phyloP scores from a whole-genome alignment of 2,113 vertebrate species.

The Megalops atlanticus region DNA sequence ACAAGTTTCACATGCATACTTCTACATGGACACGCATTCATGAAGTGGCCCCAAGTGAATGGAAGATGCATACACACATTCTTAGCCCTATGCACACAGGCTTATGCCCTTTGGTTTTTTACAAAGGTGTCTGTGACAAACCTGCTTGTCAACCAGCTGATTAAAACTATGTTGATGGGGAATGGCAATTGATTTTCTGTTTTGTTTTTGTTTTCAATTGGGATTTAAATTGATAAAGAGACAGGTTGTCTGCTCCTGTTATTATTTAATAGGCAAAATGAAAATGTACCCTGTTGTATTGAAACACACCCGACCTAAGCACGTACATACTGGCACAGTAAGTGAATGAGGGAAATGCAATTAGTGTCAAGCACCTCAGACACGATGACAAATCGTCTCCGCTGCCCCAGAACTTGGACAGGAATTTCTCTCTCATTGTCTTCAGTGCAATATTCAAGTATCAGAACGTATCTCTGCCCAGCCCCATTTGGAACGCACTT shows the following conservation, averaged over 20 bases:
- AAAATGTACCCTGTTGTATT: constrained; percentile 39
- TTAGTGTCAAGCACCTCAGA: constrained; percentile 44
- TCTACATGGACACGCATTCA: not conserved
- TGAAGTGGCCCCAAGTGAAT: no score
- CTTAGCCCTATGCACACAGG: not conserved
- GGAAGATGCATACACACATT: not conserved
- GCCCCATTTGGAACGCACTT: constrained; percentile 38
- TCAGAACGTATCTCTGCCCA: not conserved
- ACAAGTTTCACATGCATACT: not conserved
- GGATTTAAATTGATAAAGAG: constrained; percentile 23
- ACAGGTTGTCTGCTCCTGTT: constrained; percentile 39
- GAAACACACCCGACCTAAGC: constrained; percentile 51
- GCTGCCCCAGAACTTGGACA: constrained; percentile 37
- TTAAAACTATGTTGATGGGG: constrained; percentile 12
- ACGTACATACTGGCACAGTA: constrained; percentile 19
- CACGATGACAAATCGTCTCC: constrained; percentile 55
- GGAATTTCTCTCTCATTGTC: constrained; percentile 17
- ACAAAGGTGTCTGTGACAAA: not conserved
- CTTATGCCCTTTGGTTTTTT: not conserved
- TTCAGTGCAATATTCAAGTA: constrained; percentile 4
- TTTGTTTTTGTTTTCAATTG: constrained; percentile 33
- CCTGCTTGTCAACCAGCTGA: not conserved
- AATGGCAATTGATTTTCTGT: constrained; percentile 42
- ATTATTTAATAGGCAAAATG: constrained; percentile 35
- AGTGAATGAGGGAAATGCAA: constrained; percentile 48